Evolutionary conservation across 2,113 vertebrate species (phyloP).

Genomic region (Neomonachus schauinslandi): DNA sequence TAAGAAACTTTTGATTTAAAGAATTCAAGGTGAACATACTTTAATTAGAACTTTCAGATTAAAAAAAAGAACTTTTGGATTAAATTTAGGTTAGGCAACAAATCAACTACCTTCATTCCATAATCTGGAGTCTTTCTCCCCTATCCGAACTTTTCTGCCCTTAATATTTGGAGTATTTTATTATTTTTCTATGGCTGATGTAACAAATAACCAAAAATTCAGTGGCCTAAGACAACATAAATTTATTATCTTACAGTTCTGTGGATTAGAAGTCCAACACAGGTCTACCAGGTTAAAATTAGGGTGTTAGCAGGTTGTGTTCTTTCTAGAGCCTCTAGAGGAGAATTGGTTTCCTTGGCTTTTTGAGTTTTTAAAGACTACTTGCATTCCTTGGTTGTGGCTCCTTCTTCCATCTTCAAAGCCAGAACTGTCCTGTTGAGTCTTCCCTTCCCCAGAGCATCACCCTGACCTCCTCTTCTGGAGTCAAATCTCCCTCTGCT

Average conservation of each 20-base stretch:
- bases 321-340: background rate
- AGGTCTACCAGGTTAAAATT: background rate
- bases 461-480: too few species aligned
- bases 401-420: background rate
- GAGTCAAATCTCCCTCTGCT: rapidly evolving
- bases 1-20: slow-evolving; percentile 67
- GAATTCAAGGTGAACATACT: slow-evolving; percentile 33
- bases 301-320: rapidly evolving
- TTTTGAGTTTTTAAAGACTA: background rate
- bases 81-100: background rate
- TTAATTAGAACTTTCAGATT: background rate
- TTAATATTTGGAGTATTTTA: too few species aligned
- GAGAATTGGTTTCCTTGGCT: rapidly evolving
- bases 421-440: rapidly evolving
- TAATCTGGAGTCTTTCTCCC: background rate
- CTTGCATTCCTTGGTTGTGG: rapidly evolving
- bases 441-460: background rate
- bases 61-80: background rate
- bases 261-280: rapidly evolving
- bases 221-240: rapidly evolving
- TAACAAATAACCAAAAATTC: background rate
- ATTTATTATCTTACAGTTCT: background rate
- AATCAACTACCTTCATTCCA: rapidly evolving
- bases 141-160: background rate
- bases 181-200: background rate